Base-by-base conservation (phyloP, 1,140 invertebrate species). In the Bombus turneri region DNA sequence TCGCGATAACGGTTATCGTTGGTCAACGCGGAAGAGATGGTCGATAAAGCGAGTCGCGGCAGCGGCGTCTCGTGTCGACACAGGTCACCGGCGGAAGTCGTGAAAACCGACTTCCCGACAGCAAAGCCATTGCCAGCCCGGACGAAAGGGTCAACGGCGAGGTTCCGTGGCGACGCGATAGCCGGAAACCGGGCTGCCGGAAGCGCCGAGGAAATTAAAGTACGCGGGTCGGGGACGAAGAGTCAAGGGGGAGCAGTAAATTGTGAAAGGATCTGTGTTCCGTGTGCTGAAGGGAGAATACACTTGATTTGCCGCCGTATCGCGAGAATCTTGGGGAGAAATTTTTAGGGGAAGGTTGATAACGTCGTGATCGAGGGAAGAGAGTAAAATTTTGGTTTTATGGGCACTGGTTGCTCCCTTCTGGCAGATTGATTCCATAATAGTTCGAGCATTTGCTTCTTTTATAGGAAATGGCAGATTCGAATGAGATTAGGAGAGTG, bases 151-250 rank as follows among this genome's bases (percentile, higher is more conserved):
- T 75, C 73, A 75, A 75, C 73, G 47, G 22, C 73, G 71, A 31
- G 72, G 41, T 73, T 73, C 72, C 72, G 39, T 73, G 72, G 72
- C 41, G 69, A 71, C 69, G 37, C 69, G 72, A 43, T 43, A 73
- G 39, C 72, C 72, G 74, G 74, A 75, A 75, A 75, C 73, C n/a
- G 34, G 43, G 73, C 73, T 75, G 47, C 73, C 73, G 73, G 73
- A 76, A 76, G 53, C 74, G 74, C 28, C 34, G 37, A 59, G 53
- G 74, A 76, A 76, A 76, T 59, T 76, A 76, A 76, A 76, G 74
- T 28, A 59, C 53, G 74, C 73, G 73, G 9, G 47, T 34, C 25
- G 25, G 25, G 28, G 25, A 25, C 57, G 47, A 59, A n/a, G 34
- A 76, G 25, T 25, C 15, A 18, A 9, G n/a, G 8, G 74, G 10